Conservation (phyloP, 2,888 invertebrate species). For the Drosophila demipolita region DNA sequence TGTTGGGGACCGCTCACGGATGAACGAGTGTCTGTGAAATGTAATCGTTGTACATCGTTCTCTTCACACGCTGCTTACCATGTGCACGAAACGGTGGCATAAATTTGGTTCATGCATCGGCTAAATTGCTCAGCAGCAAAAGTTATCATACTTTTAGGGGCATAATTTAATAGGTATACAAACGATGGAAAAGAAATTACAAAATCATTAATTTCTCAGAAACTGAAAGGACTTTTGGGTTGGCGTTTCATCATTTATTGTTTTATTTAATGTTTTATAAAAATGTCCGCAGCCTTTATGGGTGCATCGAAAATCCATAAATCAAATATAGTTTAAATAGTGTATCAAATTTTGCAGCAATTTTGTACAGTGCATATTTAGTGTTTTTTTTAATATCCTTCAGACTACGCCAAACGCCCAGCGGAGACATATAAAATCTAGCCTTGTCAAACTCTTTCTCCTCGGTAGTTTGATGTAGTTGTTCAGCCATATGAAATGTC, state of each 20-base stretch:
- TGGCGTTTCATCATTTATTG: neutral
- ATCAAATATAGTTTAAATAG: neutral
- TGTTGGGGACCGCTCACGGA: neutral
- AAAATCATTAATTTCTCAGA: neutral
- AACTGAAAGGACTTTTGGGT: neutral
- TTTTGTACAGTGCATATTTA: neutral
- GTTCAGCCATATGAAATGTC: conserved; percentile 18
- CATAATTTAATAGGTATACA: neutral
- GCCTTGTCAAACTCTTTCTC: conserved; percentile 25
- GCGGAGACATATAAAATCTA: neutral
- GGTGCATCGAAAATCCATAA: neutral
- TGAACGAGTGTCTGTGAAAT: neutral
- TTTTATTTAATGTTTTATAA: neutral
- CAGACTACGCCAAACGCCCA: neutral
- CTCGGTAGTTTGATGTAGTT: conserved; percentile 1
- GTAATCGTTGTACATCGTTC: neutral
- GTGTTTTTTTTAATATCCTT: neutral
- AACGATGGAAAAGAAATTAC: neutral
- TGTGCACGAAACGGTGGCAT: neutral
- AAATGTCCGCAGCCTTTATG: neutral
- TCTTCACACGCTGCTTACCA: neutral
- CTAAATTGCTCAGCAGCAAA: neutral
- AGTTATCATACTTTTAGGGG: neutral
- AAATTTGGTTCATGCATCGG: neutral
- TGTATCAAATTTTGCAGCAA: neutral